phyloP scores from a whole-genome alignment of 1,140 invertebrate genomes.

The Agrypnia vestita region DNA sequence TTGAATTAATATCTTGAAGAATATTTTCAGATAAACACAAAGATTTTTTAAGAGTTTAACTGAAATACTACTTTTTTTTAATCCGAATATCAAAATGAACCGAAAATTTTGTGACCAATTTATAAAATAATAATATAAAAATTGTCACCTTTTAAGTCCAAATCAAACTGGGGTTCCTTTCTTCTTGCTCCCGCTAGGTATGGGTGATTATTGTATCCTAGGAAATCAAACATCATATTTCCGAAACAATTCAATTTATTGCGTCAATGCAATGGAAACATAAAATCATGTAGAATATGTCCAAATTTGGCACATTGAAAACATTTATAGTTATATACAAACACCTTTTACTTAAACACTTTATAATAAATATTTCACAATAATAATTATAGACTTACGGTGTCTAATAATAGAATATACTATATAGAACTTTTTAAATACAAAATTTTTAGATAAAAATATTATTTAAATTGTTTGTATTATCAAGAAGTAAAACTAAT shows the following conservation, averaged over 20 bases:
- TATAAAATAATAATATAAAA: conserved; percentile 13
- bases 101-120: too few relatives aligned
- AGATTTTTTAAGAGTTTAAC: too few relatives aligned
- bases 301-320: conserved; percentile 56
- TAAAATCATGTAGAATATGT: conserved; percentile 24
- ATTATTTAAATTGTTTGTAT: conserved; percentile 34
- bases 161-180: neutral
- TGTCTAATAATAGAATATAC: conserved; percentile 16
- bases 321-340: conserved; percentile 41
- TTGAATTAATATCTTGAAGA: too few relatives aligned
- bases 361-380: conserved; percentile 35
- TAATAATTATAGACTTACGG: conserved; percentile 41
- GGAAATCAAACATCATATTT: conserved; percentile 39
- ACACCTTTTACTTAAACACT: conserved; percentile 37
- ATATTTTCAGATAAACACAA: too few relatives aligned
- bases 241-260: conserved; percentile 48
- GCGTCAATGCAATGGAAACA: conserved; percentile 37
- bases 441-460: conserved; percentile 54
- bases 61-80: too few relatives aligned
- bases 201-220: neutral
- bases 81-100: too few relatives aligned
- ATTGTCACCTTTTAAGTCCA: conserved; percentile 6
- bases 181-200: neutral
- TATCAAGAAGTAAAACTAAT: conserved; percentile 10
- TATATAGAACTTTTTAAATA: conserved; percentile 40